Base-by-base conservation (phyloP, 2,888 invertebrate genomes). In the Rotaria sp. region DNA sequence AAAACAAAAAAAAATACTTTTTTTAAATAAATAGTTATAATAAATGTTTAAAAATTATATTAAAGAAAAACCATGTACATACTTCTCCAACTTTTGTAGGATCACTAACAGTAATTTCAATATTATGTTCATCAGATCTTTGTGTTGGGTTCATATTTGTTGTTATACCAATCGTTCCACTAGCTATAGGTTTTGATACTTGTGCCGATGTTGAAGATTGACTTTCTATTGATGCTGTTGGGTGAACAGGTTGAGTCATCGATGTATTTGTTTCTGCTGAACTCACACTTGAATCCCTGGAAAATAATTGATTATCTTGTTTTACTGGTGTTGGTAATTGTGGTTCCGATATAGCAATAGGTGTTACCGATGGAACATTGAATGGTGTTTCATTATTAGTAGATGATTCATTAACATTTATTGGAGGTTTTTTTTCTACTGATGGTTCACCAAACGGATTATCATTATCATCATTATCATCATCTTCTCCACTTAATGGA, bases 51-150 rank as follows among this genome's bases (percentile, higher is more conserved):
- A 26, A 38, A 26, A 38, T 38, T 21, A 10, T 5, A 75, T 1
- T 41, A 24, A 24, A 11, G n/a, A 85, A 80, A 41, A 75, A 45
- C 1, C 8, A 45, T 18, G 18, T 45, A n/a, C 80, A 45, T 80
- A 80, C 80, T 45, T 86, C 86, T 45, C 86, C 86, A 35, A 86
- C 85, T 80, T 86, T 86, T 38, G 48, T 52, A 18, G 86, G 86
- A 18, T 85, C 85, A 35, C 80, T 85, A 74, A 86, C 48, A 45
- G 26, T 52, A 21, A 86, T 85, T 74, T 86, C 85, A n/a, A 86
- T 84, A 59, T 75, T 75, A 74, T 75, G 52, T 38, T 84, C 86
- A 26, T 85, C 45, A 8, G 26, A 11, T n/a, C 11, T 26, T 45
- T 80, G 41, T 24, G 21, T 8, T 26, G 74, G 38, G 21, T 38